Conservation (phyloP, 2,113 vertebrate genomes). For the Caranx ignobilis region DNA sequence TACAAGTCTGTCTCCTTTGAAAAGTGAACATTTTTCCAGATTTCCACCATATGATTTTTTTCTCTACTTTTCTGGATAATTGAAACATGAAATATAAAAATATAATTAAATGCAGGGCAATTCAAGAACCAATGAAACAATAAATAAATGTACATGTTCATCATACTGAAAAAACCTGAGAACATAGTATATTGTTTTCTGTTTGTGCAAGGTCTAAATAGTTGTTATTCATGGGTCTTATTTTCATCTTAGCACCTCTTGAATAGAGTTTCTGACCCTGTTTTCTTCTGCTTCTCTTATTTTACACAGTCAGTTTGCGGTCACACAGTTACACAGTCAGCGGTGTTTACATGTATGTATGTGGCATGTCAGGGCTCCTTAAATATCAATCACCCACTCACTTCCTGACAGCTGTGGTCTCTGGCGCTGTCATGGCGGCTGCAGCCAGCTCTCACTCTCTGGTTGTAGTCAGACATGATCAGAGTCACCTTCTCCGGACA, state of each 20-base stretch:
- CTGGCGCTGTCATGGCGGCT: not conserved
- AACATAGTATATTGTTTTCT: not conserved
- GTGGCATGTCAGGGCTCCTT: constrained; percentile 18
- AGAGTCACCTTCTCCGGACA: constrained; percentile 53
- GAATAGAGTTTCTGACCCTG: not conserved
- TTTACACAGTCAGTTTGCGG: not conserved
- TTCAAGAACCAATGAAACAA: not conserved
- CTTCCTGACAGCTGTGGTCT: constrained; percentile 40
- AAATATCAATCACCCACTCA: constrained; percentile 28
- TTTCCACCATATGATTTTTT: too few species aligned
- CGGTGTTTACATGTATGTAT: not conserved
- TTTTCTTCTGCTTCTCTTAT: not conserved
- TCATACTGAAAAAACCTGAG: too few species aligned
- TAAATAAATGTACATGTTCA: not conserved
- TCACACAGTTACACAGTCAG: too few species aligned
- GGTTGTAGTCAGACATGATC: constrained; percentile 9
- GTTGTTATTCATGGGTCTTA: not conserved
- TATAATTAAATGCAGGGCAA: not conserved
- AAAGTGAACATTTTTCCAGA: too few species aligned
- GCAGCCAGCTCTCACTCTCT: constrained; percentile 9
- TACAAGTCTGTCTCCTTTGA: not conserved
- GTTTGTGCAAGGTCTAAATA: not conserved
- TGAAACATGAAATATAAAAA: too few species aligned
- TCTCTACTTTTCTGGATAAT: too few species aligned
- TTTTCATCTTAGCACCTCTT: constrained; percentile 3